These are phyloP conservation scores for Littorina saxatilis DNA, from an alignment of 1,140 invertebrate species.

Conservation along the genomic window DNA sequence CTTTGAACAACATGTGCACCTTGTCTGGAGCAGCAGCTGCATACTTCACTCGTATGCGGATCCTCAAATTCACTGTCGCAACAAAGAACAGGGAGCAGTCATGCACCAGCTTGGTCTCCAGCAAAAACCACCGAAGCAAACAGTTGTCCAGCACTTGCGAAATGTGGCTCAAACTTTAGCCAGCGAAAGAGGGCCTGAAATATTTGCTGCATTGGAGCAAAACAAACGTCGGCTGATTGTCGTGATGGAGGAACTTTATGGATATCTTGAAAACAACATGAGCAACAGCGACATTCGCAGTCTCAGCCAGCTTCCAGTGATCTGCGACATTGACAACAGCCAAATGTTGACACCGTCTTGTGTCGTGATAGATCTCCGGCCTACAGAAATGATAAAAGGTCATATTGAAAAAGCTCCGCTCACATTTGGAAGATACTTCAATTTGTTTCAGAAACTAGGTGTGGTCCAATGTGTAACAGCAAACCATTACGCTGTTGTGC, in stretches of 20 bases:
- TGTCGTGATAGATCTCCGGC: constrained; percentile 51
- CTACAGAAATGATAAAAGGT: constrained; percentile 53
- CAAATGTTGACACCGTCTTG: constrained; percentile 50
- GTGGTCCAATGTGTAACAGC: constrained; percentile 40
- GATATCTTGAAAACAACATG: constrained; percentile 27
- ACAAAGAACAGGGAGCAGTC: neutral
- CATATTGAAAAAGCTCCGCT: constrained; percentile 54
- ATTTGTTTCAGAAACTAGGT: constrained; percentile 58
- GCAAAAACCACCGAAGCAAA: constrained; percentile 17
- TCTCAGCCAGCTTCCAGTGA: constrained; percentile 33
- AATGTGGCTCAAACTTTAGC: constrained; percentile 38
- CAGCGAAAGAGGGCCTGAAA: constrained; percentile 21
- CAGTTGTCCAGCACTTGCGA: constrained; percentile 41
- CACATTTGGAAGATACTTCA: constrained; percentile 51
- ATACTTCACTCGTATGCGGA: constrained; percentile 37
- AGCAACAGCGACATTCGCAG: neutral
- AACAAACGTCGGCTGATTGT: constrained; percentile 6
- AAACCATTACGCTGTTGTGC: constrained; percentile 51
- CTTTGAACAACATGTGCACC: constrained; percentile 5
- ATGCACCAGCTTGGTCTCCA: constrained; percentile 29
- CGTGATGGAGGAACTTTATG: constrained; percentile 44
- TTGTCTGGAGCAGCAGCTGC: constrained; percentile 48
- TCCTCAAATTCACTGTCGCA: neutral
- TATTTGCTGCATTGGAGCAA: neutral
- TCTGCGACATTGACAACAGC: constrained; percentile 40